phyloP scores from a whole-genome alignment of 1,140 invertebrate species.

The Pseudomyrmex concolor region DNA sequence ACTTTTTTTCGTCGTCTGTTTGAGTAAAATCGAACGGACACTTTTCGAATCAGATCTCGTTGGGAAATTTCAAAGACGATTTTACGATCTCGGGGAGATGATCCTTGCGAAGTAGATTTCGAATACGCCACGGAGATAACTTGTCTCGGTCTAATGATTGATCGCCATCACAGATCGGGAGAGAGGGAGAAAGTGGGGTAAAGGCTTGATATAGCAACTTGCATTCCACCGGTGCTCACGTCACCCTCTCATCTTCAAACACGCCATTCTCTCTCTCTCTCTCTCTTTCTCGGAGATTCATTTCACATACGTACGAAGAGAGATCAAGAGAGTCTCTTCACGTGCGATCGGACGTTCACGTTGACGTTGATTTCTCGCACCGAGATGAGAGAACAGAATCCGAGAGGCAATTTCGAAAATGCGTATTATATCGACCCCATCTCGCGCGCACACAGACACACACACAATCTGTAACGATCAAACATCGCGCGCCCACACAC shows the following conservation, averaged over 20 bases:
- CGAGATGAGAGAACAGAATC: constrained; percentile 31
- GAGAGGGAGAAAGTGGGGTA: background rate
- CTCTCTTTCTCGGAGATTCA: background rate
- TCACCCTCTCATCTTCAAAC: background rate
- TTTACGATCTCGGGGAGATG: too few species aligned
- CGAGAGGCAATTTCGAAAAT: background rate
- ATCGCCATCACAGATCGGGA: background rate
- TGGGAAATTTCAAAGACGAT: too few species aligned
- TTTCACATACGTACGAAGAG: background rate
- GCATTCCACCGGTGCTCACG: background rate
- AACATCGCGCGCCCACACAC: too few species aligned
- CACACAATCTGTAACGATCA: too few species aligned
- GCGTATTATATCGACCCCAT: too few species aligned
- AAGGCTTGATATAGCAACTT: background rate
- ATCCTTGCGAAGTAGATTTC: too few species aligned
- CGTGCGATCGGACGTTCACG: background rate
- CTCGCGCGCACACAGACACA: too few species aligned
- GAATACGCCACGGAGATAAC: too few species aligned
- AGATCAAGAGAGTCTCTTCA: background rate
- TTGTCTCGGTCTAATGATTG: too few species aligned
- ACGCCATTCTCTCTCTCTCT: background rate
- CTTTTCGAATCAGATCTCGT: too few species aligned
- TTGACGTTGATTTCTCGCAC: background rate
- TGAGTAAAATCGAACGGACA: too few species aligned
- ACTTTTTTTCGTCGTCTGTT: too few species aligned